Conservation (phyloP, 2,113 vertebrate genomes). For the Paratilapia polleni region DNA sequence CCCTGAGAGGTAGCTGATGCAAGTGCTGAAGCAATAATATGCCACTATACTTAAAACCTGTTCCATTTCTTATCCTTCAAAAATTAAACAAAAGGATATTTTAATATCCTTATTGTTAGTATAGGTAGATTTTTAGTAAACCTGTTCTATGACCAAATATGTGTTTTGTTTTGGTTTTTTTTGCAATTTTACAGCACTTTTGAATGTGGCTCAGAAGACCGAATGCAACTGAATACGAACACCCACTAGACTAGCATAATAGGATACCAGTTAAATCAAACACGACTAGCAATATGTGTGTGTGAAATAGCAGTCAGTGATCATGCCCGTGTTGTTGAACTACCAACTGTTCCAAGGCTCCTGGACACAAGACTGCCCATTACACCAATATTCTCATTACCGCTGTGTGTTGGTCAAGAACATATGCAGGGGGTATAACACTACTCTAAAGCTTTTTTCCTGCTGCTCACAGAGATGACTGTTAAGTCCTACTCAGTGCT, state of each 20-base stretch:
- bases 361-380: not conserved
- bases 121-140: not conserved
- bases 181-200: not conserved
- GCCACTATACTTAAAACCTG: not conserved
- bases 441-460: not conserved
- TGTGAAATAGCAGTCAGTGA: not conserved
- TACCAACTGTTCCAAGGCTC: not conserved
- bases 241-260: not conserved
- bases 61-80: not conserved
- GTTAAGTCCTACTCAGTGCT: not conserved
- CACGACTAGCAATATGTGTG: not conserved
- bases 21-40: not conserved
- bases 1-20: not conserved
- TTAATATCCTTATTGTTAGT: not conserved
- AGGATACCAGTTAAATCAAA: not conserved
- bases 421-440: not conserved
- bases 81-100: not conserved
- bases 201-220: not conserved
- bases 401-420: conserved; percentile 1
- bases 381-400: not conserved
- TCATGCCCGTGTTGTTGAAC: conserved; percentile 4
- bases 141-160: not conserved
- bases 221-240: not conserved
- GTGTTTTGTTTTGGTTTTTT: not conserved
- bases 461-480: not conserved